phyloP scores from a whole-genome alignment of 2,888 invertebrate genomes.

The Lithodes maja region DNA sequence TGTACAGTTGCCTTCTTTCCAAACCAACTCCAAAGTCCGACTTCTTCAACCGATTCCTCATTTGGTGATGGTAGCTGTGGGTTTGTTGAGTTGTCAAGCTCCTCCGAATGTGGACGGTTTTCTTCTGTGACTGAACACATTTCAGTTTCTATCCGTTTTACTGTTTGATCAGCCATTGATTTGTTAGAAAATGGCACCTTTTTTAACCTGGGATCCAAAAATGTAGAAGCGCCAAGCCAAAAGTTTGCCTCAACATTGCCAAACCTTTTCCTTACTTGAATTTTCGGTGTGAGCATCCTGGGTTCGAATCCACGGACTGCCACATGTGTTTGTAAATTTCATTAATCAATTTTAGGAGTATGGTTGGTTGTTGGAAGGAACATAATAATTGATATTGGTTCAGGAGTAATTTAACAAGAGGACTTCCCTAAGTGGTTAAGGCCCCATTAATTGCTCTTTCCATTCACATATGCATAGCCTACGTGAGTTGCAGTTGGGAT shows the following conservation, averaged over 20 bases:
- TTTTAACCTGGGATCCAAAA: constrained; percentile 22
- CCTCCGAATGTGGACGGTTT: constrained; percentile 17
- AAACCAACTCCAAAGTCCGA: constrained; percentile 34
- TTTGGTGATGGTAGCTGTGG: constrained; percentile 14
- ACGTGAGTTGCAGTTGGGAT: too few species aligned
- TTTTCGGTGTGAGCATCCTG: neutral
- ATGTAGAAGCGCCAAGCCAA: constrained; percentile 15
- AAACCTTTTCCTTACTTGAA: constrained; percentile 10
- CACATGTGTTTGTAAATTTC: too few species aligned
- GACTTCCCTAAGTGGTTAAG: too few species aligned
- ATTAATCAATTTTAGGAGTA: too few species aligned
- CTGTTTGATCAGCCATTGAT: constrained; percentile 30
- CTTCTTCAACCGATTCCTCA: constrained; percentile 22
- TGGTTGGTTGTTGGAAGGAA: too few species aligned
- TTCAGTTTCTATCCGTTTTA: constrained; percentile 26
- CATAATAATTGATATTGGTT: too few species aligned
- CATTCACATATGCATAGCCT: too few species aligned
- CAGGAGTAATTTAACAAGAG: too few species aligned
- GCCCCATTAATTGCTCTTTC: too few species aligned
- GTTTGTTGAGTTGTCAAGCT: neutral
- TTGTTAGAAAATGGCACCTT: constrained; percentile 37
- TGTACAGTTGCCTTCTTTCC: constrained; percentile 24
- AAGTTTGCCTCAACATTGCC: constrained; percentile 29
- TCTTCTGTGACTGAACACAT: constrained; percentile 27
- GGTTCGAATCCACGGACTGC: too few species aligned